phyloP scores from a whole-genome alignment of 1,140 invertebrate species.

The Drosophila willistoni region DNA sequence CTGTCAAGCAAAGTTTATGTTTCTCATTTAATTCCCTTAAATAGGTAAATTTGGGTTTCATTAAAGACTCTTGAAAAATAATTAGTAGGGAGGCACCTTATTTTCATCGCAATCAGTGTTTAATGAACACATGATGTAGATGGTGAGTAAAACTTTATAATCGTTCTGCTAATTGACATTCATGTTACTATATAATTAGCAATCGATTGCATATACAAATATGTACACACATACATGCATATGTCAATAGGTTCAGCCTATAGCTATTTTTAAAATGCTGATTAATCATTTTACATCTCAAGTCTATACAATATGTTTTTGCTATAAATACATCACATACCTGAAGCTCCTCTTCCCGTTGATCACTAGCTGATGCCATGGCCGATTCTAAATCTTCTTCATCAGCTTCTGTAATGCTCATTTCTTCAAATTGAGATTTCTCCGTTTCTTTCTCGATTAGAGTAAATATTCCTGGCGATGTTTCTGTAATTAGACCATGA shows the following conservation, averaged over 20 bases:
- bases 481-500: constrained; percentile 92
- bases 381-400: constrained; percentile 96
- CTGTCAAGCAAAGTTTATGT: neutral
- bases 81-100: neutral
- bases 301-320: too few species aligned
- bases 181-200: too few species aligned
- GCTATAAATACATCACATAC: constrained; percentile 51
- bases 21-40: neutral
- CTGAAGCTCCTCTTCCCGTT: constrained; percentile 96
- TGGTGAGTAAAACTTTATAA: too few species aligned
- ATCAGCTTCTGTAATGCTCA: constrained; percentile 88
- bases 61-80: neutral
- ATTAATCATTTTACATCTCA: too few species aligned
- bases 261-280: too few species aligned
- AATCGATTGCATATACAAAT: too few species aligned
- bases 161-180: too few species aligned
- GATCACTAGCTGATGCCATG: constrained; percentile 96
- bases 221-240: too few species aligned
- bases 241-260: too few species aligned
- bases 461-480: constrained; percentile 89
- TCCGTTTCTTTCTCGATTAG: constrained; percentile 89
- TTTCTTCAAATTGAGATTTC: constrained; percentile 83
- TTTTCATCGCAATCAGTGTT: too few species aligned
- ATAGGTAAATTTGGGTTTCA: neutral
- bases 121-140: too few species aligned